Conservation (phyloP, 2,888 invertebrate genomes). For the Athalia circularis region DNA sequence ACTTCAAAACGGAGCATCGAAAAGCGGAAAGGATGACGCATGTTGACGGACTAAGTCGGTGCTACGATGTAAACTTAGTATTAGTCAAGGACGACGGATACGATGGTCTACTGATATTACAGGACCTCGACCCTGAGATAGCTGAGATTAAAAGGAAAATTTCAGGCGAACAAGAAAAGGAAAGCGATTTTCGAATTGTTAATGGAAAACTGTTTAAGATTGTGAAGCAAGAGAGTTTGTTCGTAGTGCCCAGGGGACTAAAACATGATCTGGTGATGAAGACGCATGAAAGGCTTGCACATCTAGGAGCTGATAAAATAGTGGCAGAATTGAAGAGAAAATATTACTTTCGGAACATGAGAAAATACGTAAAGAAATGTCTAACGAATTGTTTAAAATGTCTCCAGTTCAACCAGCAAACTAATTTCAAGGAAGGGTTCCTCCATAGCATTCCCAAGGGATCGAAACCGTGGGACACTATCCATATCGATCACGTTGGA, state of each 20-base stretch:
- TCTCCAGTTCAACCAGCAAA: slow-evolving; percentile 44
- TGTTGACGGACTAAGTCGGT: slow-evolving; percentile 50
- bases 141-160: slow-evolving; percentile 21
- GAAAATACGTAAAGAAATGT: slow-evolving; percentile 50
- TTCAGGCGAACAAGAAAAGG: slow-evolving; percentile 3
- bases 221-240: not conserved
- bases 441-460: slow-evolving; percentile 49
- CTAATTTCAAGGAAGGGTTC: slow-evolving; percentile 42
- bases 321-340: slow-evolving; percentile 47
- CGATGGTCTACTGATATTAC: slow-evolving; percentile 5
- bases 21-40: slow-evolving; percentile 51
- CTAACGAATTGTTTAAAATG: slow-evolving; percentile 53
- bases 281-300: slow-evolving; percentile 33
- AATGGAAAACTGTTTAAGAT: slow-evolving; percentile 11
- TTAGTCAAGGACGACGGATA: slow-evolving; percentile 15
- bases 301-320: slow-evolving; percentile 53
- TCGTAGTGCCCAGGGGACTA: slow-evolving; percentile 8
- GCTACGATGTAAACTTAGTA: slow-evolving; percentile 2
- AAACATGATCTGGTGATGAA: slow-evolving; percentile 7
- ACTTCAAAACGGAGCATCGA: slow-evolving; percentile 51
- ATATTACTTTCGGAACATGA: slow-evolving; percentile 57
- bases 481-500: slow-evolving; percentile 51
- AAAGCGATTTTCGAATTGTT: not conserved
- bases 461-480: slow-evolving; percentile 48
- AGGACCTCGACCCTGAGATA: slow-evolving; percentile 12